Evolutionary conservation across 2,797 vertebrate species (phyloP).

Genomic region (Sebastes itinus): DNA sequence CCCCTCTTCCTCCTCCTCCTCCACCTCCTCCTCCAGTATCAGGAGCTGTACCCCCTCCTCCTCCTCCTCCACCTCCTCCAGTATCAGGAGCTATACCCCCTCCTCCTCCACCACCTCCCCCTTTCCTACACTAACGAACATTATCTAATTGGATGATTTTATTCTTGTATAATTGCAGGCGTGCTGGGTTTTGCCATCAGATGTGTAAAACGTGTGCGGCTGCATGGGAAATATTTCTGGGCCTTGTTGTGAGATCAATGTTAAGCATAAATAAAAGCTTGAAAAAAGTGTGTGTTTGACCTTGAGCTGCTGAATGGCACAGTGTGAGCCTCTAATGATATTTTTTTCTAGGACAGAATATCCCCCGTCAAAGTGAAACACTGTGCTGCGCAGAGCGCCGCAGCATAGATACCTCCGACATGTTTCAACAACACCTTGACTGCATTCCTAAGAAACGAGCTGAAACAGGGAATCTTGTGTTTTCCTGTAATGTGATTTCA

Average conservation of each 20-base stretch:
- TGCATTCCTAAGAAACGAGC: constrained; percentile 74
- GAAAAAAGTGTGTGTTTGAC: not conserved
- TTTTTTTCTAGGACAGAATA: constrained; percentile 6
- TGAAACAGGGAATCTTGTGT: constrained; percentile 47
- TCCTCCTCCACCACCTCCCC: constrained; percentile 38
- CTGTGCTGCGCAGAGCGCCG: not conserved
- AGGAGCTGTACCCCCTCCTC: constrained; percentile 17
- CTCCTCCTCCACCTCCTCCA: constrained; percentile 27
- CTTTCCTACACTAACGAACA: not conserved
- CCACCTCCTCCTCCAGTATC: constrained; percentile 25
- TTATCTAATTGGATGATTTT: not conserved
- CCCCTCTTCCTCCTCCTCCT: constrained; percentile 9
- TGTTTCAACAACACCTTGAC: constrained; percentile 56
- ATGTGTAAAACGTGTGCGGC: not conserved
- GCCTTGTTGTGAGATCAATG: not conserved
- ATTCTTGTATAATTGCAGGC: not conserved
- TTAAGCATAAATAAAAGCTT: constrained; percentile 40
- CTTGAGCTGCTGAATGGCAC: not conserved
- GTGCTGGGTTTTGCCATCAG: not conserved
- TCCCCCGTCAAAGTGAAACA: constrained; percentile 5
- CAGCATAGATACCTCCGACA: constrained; percentile 10
- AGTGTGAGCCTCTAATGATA: not conserved
- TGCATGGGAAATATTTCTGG: not conserved
- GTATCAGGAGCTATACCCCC: constrained; percentile 41
- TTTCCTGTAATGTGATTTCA: not conserved